Percentiles rank a stretch among this genome's conserved stretches.
These are phyloP conservation scores for Myotis brandtii DNA, from an alignment of 2,113 vertebrate species.

Conservation along the genomic window DNA sequence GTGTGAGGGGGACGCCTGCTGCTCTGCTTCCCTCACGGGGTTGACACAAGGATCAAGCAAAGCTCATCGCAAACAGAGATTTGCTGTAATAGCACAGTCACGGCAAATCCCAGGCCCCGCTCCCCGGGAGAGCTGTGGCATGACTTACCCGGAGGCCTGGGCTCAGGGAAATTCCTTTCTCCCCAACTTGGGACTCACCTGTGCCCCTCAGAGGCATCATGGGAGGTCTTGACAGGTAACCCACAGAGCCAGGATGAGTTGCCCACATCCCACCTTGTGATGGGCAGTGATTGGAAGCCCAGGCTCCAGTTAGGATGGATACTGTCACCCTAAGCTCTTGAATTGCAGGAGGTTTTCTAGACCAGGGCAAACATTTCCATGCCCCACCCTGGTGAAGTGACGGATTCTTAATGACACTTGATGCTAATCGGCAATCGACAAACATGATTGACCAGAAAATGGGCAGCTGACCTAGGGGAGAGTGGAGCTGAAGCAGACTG, in stretches of 20 bases:
- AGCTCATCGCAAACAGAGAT: not conserved
- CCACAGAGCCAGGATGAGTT: not conserved
- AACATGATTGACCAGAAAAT: not conserved
- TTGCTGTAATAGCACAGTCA: accelerated
- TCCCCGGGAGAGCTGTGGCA: no score
- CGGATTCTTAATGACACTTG: not conserved
- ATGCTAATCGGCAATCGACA: not conserved
- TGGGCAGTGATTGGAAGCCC: not conserved
- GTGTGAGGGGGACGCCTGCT: not conserved
- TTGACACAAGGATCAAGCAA: not conserved
- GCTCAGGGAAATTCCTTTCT: not conserved
- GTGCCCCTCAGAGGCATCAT: accelerated
- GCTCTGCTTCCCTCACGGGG: not conserved
- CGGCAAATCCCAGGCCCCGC: not conserved
- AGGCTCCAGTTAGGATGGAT: not conserved
- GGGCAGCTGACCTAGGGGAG: not conserved
- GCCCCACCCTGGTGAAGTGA: not conserved
- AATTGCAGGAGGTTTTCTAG: not conserved
- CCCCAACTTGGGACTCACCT: not conserved
- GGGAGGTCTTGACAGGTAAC: not conserved
- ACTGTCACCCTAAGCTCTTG: not conserved
- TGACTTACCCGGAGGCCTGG: not conserved
- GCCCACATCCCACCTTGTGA: not conserved
- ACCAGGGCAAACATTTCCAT: not conserved
- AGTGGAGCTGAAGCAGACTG: not conserved